Conservation (phyloP, 2,113 vertebrate genomes). For the Sinocyclocheilus grahami region DNA sequence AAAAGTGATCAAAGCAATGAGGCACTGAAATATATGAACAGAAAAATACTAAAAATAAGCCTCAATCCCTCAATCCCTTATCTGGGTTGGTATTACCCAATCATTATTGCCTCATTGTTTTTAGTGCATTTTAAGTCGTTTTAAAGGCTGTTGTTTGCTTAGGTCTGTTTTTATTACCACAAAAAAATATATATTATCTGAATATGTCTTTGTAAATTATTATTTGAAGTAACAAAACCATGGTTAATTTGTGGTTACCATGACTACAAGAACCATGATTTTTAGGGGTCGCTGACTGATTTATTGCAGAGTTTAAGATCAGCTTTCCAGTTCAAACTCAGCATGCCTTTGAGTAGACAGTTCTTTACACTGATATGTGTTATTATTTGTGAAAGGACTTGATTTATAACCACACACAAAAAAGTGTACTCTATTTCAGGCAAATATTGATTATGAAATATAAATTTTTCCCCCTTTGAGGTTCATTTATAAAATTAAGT, state of each 20-base stretch:
- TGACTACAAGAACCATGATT: too few relatives aligned
- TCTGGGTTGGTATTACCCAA: conserved; percentile 2
- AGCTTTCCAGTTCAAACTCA: neutral
- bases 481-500: neutral
- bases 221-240: too few relatives aligned
- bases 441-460: neutral
- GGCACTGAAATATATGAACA: neutral
- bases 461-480: neutral
- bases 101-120: too few relatives aligned
- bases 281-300: too few relatives aligned
- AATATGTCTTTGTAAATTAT: too few relatives aligned
- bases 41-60: conserved; percentile 16
- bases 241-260: too few relatives aligned
- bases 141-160: too few relatives aligned
- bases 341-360: neutral
- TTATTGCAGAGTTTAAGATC: conserved; percentile 7
- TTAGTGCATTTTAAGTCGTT: too few relatives aligned
- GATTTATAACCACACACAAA: neutral
- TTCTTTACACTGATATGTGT: neutral
- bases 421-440: too few relatives aligned
- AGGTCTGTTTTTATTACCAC: too few relatives aligned
- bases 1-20: conserved; percentile 1
- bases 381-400: neutral
- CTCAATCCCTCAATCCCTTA: conserved; percentile 9
- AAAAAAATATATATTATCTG: too few relatives aligned